Evolutionary conservation across 1,140 invertebrate species (phyloP).

Genomic region (Palaemon carinicauda): DNA sequence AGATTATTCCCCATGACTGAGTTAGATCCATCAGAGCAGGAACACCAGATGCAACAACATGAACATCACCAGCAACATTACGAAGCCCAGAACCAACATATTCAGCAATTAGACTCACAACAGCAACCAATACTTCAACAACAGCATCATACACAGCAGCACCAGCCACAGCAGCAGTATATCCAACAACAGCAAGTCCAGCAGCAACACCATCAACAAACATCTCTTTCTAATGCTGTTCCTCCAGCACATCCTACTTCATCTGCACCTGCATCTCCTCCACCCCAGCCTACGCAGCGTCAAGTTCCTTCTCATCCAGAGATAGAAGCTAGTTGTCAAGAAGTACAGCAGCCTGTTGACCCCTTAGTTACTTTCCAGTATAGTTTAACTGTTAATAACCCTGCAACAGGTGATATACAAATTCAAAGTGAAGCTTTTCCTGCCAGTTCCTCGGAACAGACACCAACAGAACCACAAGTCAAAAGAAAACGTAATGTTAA

Average conservation of each 20-base stretch:
- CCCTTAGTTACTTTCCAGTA: slow-evolving; percentile 53
- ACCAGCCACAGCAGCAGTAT: slow-evolving; percentile 7
- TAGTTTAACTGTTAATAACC: slow-evolving; percentile 57
- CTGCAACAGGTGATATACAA: slow-evolving; percentile 56
- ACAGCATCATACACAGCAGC: neutral
- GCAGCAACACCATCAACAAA: neutral
- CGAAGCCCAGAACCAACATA: neutral
- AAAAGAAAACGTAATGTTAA: slow-evolving; percentile 41
- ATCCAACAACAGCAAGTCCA: neutral
- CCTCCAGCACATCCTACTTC: neutral
- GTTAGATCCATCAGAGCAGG: neutral
- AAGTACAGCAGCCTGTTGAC: neutral
- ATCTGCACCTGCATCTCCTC: neutral
- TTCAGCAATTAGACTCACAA: neutral
- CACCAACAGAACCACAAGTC: slow-evolving; percentile 31
- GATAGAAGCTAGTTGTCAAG: neutral
- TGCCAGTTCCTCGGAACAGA: slow-evolving; percentile 35
- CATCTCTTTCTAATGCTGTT: neutral
- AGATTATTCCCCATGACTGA: slow-evolving; percentile 7
- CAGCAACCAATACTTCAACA: slow-evolving; percentile 13
- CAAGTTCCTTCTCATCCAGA: neutral
- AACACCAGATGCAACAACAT: slow-evolving; percentile 8
- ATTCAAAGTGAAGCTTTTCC: slow-evolving; percentile 53
- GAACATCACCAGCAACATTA: slow-evolving; percentile 15
- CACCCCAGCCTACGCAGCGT: neutral